These are phyloP conservation scores for western clawed frog (Xenopus tropicalis) DNA, from an alignment of 2,113 vertebrate species.

Conservation along the genomic window UCB_Xtro_10.0 CM004447.2:112631001-112631500, in stretches of 20 bases:
- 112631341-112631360: neutral
- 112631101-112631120: too few relatives aligned
- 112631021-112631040: too few relatives aligned
- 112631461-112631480: conserved; percentile 34
- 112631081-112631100: too few relatives aligned
- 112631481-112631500: conserved; percentile 38
- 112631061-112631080: too few relatives aligned
- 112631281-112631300: neutral
- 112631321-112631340: neutral
- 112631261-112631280: neutral
- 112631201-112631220: neutral
- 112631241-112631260: neutral
- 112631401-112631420: conserved; percentile 33
- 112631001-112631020: too few relatives aligned
- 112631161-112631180: too few relatives aligned
- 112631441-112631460: conserved; percentile 13
- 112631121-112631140: too few relatives aligned
- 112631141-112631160: too few relatives aligned
- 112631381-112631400: conserved; percentile 1
- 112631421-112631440: conserved; percentile 27
- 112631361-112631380: neutral
- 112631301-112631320: neutral
- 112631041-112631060: too few relatives aligned
- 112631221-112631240: neutral
- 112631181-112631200: too few relatives aligned